Conservation (phyloP, 2,797 vertebrate species). For the Bovichtus diacanthus region DNA sequence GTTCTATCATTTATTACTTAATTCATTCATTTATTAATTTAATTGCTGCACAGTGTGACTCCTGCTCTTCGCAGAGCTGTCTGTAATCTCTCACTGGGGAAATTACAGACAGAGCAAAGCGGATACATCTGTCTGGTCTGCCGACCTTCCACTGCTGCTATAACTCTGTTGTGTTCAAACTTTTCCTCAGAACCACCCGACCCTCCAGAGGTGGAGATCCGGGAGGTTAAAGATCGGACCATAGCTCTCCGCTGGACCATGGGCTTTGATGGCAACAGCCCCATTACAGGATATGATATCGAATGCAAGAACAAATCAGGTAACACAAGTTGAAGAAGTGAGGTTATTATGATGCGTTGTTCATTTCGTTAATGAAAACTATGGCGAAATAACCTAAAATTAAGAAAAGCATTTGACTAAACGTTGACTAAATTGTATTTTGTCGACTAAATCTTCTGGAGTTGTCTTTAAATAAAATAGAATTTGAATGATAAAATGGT, state of each 20-base stretch:
- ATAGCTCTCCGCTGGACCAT: slow-evolving; percentile 99
- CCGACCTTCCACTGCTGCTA: background rate
- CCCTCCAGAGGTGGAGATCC: slow-evolving; percentile 97
- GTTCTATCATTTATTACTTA: slow-evolving; percentile 36
- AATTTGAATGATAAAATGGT: no score
- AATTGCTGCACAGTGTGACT: slow-evolving; percentile 27
- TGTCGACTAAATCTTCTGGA: no score
- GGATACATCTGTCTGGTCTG: slow-evolving; percentile 23
- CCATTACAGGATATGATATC: slow-evolving; percentile 98
- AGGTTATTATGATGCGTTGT: no score
- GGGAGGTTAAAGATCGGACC: slow-evolving; percentile 95
- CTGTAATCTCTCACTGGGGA: slow-evolving; percentile 30
- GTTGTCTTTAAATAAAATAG: no score
- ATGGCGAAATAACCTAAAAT: no score
- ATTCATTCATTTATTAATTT: slow-evolving; percentile 44
- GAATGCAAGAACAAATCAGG: slow-evolving; percentile 99
- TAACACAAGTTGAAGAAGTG: slow-evolving; percentile 59
- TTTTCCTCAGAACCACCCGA: slow-evolving; percentile 92
- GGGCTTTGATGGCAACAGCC: slow-evolving; percentile 99
- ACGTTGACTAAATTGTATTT: no score
- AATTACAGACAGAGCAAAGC: slow-evolving; percentile 35
- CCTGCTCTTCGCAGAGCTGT: slow-evolving; percentile 20
- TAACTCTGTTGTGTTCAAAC: slow-evolving; percentile 15
- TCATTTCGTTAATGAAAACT: no score
- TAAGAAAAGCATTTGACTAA: no score